Evolutionary conservation across 1,140 invertebrate species (phyloP).

Genomic region (Melipona quadrifasciata): DNA sequence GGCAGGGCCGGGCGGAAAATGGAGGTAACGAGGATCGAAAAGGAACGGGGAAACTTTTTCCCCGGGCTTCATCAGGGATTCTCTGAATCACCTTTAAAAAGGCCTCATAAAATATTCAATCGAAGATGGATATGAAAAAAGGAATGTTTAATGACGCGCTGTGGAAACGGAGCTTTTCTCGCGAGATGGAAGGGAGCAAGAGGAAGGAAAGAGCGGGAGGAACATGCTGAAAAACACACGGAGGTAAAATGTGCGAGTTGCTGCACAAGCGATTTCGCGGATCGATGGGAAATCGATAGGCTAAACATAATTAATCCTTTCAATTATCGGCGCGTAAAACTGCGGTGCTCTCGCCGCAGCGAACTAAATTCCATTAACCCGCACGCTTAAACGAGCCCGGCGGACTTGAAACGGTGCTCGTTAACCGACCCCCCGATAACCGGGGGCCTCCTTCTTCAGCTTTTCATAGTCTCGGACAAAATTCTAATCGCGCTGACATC

Average conservation of each 20-base stretch:
- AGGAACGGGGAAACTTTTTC: constrained; percentile 7
- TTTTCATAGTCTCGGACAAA: constrained; percentile 7
- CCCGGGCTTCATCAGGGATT: constrained; percentile 2
- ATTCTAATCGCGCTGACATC: constrained; percentile 28
- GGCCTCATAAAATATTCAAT: constrained; percentile 44
- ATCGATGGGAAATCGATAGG: constrained; percentile 8
- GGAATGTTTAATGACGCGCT: constrained; percentile 30
- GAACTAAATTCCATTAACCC: constrained; percentile 26
- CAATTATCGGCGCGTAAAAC: constrained; percentile 30
- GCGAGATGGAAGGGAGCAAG: not conserved
- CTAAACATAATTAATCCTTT: constrained; percentile 44
- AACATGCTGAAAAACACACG: not conserved
- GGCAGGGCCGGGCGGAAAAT: not conserved
- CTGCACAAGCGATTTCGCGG: not conserved
- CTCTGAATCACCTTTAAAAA: constrained; percentile 30
- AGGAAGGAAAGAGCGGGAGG: not conserved
- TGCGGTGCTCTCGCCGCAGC: not conserved
- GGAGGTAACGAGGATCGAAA: not conserved
- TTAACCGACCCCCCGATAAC: constrained; percentile 32
- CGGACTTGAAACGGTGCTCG: constrained; percentile 31
- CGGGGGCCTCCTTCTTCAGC: not conserved
- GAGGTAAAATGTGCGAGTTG: not conserved
- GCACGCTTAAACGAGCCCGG: constrained; percentile 14
- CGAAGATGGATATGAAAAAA: constrained; percentile 37
- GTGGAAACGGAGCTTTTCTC: not conserved